Conservation (phyloP, 2,888 invertebrate species). For the Sericinus montela region DNA sequence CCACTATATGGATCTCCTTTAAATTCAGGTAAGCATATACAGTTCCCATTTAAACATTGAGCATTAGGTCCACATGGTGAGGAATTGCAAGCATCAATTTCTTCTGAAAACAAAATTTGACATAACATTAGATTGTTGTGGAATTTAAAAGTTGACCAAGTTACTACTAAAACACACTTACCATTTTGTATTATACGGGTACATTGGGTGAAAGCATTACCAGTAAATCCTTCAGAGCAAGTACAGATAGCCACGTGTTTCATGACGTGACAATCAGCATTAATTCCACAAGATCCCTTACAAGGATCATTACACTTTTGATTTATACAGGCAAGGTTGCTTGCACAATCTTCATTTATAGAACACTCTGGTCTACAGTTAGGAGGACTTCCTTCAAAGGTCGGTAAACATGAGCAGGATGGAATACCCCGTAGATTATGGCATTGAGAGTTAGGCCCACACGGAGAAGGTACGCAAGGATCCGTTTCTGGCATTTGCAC, state of each 20-base stretch:
- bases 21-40: conserved; percentile 85
- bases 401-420: conserved; percentile 81
- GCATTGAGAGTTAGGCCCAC: conserved; percentile 82
- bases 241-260: conserved; percentile 82
- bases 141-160: background rate
- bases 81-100: conserved; percentile 81
- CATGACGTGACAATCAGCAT: conserved; percentile 79
- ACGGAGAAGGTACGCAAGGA: conserved; percentile 84
- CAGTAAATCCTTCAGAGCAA: conserved; percentile 78
- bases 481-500: conserved; percentile 60
- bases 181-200: conserved; percentile 54
- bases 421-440: conserved; percentile 75
- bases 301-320: conserved; percentile 84
- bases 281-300: conserved; percentile 83
- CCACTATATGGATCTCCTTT: conserved; percentile 87
- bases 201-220: conserved; percentile 81
- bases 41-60: conserved; percentile 82
- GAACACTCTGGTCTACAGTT: conserved; percentile 84
- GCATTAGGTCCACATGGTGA: conserved; percentile 87
- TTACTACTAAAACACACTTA: conserved; percentile 25
- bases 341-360: conserved; percentile 83
- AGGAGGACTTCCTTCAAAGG: conserved; percentile 82
- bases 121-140: background rate
- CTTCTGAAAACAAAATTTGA: conserved; percentile 39
- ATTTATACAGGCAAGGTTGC: conserved; percentile 83